A percentile compares a stretch with the other conserved stretches of the same genome.
These are phyloP conservation scores for Reinhardtius hippoglossoides DNA, from an alignment of 2,113 vertebrate genomes.

Conservation along the genomic window DNA sequence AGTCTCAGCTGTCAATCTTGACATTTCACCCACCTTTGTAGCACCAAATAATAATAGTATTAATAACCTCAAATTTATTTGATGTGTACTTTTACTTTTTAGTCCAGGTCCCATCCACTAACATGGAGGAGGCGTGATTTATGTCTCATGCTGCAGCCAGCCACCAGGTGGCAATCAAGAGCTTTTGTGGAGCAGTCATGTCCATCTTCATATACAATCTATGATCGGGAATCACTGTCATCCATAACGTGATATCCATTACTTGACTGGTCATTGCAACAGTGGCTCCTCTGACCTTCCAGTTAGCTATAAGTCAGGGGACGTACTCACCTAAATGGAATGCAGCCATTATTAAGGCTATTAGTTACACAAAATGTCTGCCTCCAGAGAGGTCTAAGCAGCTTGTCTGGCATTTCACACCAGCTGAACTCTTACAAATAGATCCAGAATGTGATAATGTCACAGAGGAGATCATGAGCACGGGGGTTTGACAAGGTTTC, in stretches of 20 bases:
- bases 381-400: constrained; percentile 8
- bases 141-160: too few species aligned
- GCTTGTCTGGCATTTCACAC: constrained; percentile 27
- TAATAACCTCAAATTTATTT: too few species aligned
- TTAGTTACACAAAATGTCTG: constrained; percentile 30
- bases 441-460: constrained; percentile 15
- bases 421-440: constrained; percentile 1
- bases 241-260: neutral
- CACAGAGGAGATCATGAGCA: constrained; percentile 5
- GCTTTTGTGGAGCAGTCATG: too few species aligned
- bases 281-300: neutral
- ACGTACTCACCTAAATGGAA: constrained; percentile 9
- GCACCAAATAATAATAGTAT: too few species aligned
- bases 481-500: neutral
- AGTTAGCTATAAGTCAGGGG: neutral
- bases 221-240: neutral
- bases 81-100: too few species aligned
- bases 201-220: too few species aligned
- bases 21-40: too few species aligned
- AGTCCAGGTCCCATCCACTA: too few species aligned
- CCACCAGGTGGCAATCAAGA: too few species aligned
- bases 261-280: neutral
- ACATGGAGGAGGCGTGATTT: too few species aligned
- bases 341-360: constrained; percentile 21
- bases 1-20: too few species aligned